Evolutionary conservation across 2,797 vertebrate species (phyloP).

Genomic region (Perodicticus potto): DNA sequence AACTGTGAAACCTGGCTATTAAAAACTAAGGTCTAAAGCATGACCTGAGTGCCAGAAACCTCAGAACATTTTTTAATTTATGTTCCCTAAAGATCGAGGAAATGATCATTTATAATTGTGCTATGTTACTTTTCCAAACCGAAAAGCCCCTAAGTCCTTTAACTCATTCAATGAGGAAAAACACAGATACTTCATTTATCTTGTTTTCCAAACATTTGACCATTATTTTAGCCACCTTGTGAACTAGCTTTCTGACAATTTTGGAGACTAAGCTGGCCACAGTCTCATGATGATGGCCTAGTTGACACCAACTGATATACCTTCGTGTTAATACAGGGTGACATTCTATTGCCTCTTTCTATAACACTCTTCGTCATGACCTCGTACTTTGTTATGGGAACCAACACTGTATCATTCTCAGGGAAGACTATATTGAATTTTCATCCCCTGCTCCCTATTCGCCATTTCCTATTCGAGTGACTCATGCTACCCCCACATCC

Average conservation of each 20-base stretch:
- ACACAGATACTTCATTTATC: neutral
- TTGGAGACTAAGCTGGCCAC: neutral
- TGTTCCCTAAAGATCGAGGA: neutral
- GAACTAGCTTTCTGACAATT: neutral
- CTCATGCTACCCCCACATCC: rapidly evolving
- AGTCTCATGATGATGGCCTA: neutral
- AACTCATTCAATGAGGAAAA: neutral
- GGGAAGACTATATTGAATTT: rapidly evolving
- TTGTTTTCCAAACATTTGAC: slow-evolving; percentile 25
- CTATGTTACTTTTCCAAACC: neutral
- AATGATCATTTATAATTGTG: neutral
- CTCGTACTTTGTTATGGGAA: neutral
- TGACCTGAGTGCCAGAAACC: neutral
- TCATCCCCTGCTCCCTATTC: neutral
- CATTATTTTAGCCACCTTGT: neutral
- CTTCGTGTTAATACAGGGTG: neutral
- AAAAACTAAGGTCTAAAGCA: neutral
- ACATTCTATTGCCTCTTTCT: neutral
- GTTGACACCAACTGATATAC: neutral
- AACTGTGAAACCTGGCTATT: neutral
- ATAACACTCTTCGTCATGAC: neutral
- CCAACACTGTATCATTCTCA: neutral
- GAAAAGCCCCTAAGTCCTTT: neutral
- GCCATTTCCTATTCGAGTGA: neutral
- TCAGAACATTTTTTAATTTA: neutral